Base-by-base conservation (phyloP, 2,888 invertebrate species). In the Scelioninae gen. 1 region DNA sequence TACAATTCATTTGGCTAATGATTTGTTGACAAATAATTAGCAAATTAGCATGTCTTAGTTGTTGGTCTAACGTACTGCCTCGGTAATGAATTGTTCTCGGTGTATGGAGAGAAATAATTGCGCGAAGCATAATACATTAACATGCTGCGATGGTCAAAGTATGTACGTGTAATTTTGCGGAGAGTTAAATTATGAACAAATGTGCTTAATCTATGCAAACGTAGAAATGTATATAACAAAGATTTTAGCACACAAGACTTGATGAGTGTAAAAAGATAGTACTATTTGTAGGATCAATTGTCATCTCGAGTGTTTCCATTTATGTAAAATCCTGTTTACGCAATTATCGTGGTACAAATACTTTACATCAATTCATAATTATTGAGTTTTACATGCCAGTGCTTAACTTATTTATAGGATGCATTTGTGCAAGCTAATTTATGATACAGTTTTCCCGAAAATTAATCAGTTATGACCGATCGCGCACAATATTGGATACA, bases 1-100 rank as follows among this genome's bases (percentile, higher is more conserved):
- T 31, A 55, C 56, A 53, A 65, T 75, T 53, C 63, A 49, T 56
- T 74, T 68, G 63, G 29, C 53, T 72, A 43, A 66, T 58, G 49
- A 51, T 79, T 66, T 66, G 62, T 68, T 55, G 62, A 66, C 66
- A 75, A 75, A 63, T 65, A 63, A 63, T 75, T 56, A 65, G 63
- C 47, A 56, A 65, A 75, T 56, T 66, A 60, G 66, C 51, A 60
- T 60, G 65, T 75, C 65, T 53, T 74, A 51, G 74, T 74, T 63
- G 63, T 13, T 58, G 43, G 40, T 10, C 58, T 69, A 69, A n/a
- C 29, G 16, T 62, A 32, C 74, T 43, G 3, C 11, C 43, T 43
- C n/a, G 38, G 34, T 62, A 55, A 75, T 47, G 62, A 74, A 74
- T 74, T 63, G 74, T 72, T 60, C 47, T 45, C 53, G 15, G 47